Conservation (phyloP, 2,888 invertebrate genomes). For the Ormyrus labotus region DNA sequence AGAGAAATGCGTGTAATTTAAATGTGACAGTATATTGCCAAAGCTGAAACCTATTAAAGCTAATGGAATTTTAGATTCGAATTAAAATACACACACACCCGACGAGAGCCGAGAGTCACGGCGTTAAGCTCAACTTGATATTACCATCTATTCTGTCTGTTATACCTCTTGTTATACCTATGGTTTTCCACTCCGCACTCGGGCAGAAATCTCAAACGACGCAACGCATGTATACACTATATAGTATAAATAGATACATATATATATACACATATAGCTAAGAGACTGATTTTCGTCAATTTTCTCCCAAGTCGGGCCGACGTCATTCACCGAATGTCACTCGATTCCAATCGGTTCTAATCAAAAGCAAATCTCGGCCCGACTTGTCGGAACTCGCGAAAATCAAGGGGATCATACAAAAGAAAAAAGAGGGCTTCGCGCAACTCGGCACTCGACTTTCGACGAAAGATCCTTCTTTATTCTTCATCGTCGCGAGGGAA, state of each 20-base stretch:
- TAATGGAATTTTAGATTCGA: constrained; percentile 50
- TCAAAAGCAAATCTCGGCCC: constrained; percentile 11
- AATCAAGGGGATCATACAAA: constrained; percentile 24
- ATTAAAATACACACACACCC: neutral
- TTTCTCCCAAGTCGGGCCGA: constrained; percentile 44
- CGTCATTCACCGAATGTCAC: neutral
- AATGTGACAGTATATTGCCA: constrained; percentile 30
- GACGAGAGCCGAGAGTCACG: neutral
- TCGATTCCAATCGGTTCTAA: neutral
- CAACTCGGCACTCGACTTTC: neutral
- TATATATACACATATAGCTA: constrained; percentile 19
- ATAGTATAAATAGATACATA: constrained; percentile 27
- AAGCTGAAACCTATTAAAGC: constrained; percentile 27
- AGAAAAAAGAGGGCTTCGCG: neutral
- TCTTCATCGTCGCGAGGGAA: neutral
- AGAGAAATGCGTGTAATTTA: constrained; percentile 34
- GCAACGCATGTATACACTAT: constrained; percentile 40
- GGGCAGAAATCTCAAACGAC: constrained; percentile 53
- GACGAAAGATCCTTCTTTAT: neutral
- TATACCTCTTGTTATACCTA: constrained; percentile 1
- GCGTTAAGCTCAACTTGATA: neutral
- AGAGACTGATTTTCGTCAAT: constrained; percentile 44
- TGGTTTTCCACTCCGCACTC: constrained; percentile 18
- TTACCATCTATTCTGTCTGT: neutral
- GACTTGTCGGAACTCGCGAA: constrained; percentile 25